These are phyloP conservation scores for Drosophila sp. DNA, from an alignment of 1,140 invertebrate species.

Conservation along the genomic window DNA sequence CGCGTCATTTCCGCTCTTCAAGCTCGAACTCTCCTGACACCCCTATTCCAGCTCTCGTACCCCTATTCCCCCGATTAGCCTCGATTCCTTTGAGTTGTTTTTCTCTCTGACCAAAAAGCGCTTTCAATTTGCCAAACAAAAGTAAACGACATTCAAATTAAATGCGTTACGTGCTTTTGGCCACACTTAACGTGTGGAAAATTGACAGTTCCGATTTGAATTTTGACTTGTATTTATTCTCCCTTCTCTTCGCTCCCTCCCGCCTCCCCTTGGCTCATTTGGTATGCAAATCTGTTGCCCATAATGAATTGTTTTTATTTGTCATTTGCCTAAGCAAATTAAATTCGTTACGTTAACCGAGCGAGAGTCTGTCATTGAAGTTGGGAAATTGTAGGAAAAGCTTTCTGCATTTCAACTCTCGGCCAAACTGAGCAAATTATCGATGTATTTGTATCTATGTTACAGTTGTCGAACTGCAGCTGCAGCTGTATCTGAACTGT, in stretches of 20 bases:
- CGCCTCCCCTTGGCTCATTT: conserved; percentile 43
- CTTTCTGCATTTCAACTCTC: background rate
- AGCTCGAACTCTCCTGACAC: background rate
- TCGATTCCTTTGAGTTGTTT: conserved; percentile 29
- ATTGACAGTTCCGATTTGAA: conserved; percentile 64
- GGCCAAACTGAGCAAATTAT: background rate
- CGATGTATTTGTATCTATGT: conserved; percentile 5
- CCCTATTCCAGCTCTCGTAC: too few relatives aligned
- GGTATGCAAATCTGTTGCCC: conserved; percentile 54
- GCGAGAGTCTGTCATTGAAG: too few relatives aligned
- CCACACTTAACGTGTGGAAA: conserved; percentile 64
- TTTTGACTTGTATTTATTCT: conserved; percentile 14
- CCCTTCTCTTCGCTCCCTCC: background rate
- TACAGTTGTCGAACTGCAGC: background rate
- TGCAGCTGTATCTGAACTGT: background rate
- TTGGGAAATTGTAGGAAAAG: background rate
- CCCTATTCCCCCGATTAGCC: background rate
- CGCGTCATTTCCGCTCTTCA: conserved; percentile 64
- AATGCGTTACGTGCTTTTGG: conserved; percentile 48
- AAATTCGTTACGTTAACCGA: conserved; percentile 28
- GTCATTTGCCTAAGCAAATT: conserved; percentile 34
- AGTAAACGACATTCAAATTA: conserved; percentile 38
- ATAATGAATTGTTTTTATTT: conserved; percentile 66
- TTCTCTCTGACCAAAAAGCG: background rate
- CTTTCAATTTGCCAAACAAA: conserved; percentile 29